phyloP scores from a whole-genome alignment of 2,113 vertebrate species.

The Paedocypris sp. region DNA sequence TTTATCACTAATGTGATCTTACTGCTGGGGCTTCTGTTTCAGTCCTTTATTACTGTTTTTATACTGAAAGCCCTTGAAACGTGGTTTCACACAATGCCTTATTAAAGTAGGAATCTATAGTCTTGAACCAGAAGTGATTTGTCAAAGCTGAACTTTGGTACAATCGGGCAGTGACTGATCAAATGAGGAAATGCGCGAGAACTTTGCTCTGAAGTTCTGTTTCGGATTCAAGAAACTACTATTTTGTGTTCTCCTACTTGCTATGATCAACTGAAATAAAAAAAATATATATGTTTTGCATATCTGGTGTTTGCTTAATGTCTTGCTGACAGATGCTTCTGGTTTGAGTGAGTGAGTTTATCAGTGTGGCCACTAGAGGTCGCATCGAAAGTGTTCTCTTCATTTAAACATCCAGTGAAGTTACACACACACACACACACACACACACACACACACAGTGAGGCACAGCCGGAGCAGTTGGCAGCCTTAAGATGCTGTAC shows the following conservation, averaged over 20 bases:
- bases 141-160: constrained; percentile 23
- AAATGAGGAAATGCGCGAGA: constrained; percentile 24
- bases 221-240: constrained; percentile 21
- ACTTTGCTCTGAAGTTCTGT: constrained; percentile 26
- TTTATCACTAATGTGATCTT: background rate
- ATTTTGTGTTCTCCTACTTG: constrained; percentile 27
- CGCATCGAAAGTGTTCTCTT: too few relatives aligned
- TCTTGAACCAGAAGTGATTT: constrained; percentile 25
- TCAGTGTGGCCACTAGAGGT: too few relatives aligned
- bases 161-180: constrained; percentile 21
- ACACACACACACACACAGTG: too few relatives aligned
- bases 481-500: too few relatives aligned
- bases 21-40: constrained; percentile 6
- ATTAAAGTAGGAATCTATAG: constrained; percentile 24
- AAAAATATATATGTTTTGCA: constrained; percentile 38
- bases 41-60: constrained; percentile 6
- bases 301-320: too few relatives aligned
- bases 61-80: constrained; percentile 9
- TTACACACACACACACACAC: too few relatives aligned
- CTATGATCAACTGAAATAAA: constrained; percentile 35
- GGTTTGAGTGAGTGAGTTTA: too few relatives aligned
- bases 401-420: too few relatives aligned
- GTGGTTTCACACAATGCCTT: constrained; percentile 37
- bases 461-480: too few relatives aligned
- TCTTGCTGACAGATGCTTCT: too few relatives aligned